phyloP scores from a whole-genome alignment of 2,797 vertebrate species.

The Xiphophorus birchmanni region DNA sequence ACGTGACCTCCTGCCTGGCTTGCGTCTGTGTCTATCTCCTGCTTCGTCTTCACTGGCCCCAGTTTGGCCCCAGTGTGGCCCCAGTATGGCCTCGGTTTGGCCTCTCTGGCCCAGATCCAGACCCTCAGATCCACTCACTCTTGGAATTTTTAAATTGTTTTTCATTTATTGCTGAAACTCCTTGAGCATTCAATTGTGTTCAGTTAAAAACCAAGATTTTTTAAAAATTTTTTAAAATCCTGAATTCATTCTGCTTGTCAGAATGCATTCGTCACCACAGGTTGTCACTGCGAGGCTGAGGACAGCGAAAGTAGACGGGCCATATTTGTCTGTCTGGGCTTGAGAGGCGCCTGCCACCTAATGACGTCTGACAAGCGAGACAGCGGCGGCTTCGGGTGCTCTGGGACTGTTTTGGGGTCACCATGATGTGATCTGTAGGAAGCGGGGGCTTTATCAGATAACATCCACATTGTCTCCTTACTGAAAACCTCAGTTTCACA shows the following conservation, averaged over 20 bases:
- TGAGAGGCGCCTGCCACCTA: slow-evolving; percentile 72
- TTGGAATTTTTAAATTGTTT: slow-evolving; percentile 22
- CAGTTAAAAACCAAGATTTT: background rate
- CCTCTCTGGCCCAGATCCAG: slow-evolving; percentile 61
- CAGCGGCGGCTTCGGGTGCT: slow-evolving; percentile 63
- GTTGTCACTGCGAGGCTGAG: slow-evolving; percentile 29
- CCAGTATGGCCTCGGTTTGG: slow-evolving; percentile 45
- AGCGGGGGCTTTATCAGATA: slow-evolving; percentile 67
- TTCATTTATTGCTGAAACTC: background rate
- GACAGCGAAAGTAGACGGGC: slow-evolving; percentile 38
- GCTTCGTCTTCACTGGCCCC: slow-evolving; percentile 47
- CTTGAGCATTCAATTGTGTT: background rate
- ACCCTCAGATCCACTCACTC: slow-evolving; percentile 23
- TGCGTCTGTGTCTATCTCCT: slow-evolving; percentile 62
- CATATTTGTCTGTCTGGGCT: slow-evolving; percentile 59
- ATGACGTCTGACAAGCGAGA: slow-evolving; percentile 73
- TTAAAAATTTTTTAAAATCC: background rate
- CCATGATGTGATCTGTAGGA: slow-evolving; percentile 68
- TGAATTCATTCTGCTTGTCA: slow-evolving; percentile 10
- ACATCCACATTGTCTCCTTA: slow-evolving; percentile 49
- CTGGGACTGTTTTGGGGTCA: slow-evolving; percentile 72
- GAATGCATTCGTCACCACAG: background rate
- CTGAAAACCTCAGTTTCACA: slow-evolving; percentile 45
- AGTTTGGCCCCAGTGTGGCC: slow-evolving; percentile 24
- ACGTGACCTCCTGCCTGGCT: slow-evolving; percentile 64